Conservation (phyloP, 2,888 invertebrate species). For the Drepana falcataria region DNA sequence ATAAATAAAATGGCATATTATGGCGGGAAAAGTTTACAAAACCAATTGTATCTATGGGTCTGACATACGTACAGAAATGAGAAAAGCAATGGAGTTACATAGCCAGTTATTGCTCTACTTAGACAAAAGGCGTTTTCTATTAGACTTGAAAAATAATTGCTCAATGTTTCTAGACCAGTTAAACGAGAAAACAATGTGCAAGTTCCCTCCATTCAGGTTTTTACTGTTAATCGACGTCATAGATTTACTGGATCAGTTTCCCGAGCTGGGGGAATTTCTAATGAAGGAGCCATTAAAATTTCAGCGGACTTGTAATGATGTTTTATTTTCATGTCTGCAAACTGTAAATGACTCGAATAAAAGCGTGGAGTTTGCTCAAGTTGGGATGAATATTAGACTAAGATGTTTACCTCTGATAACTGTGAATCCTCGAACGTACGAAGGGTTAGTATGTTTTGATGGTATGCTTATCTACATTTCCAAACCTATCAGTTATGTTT, state of each 20-base stretch:
- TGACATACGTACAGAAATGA: constrained; percentile 1
- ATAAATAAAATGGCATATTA: background rate
- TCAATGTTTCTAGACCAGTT: constrained; percentile 39
- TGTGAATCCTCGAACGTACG: constrained; percentile 31
- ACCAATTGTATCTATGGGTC: background rate
- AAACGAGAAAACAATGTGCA: constrained; percentile 35
- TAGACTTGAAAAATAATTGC: constrained; percentile 44
- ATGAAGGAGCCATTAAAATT: constrained; percentile 54
- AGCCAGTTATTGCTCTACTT: constrained; percentile 57
- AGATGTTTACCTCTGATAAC: constrained; percentile 40
- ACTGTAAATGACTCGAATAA: constrained; percentile 28
- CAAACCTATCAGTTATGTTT: constrained; percentile 50
- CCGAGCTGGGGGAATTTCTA: constrained; percentile 43
- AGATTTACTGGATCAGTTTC: constrained; percentile 45
- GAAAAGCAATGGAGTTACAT: constrained; percentile 39
- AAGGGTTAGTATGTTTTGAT: constrained; percentile 39
- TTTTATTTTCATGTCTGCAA: constrained; percentile 53
- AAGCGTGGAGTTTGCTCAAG: constrained; percentile 40
- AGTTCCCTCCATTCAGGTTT: constrained; percentile 57
- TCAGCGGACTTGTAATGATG: constrained; percentile 44
- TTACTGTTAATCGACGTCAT: constrained; percentile 55
- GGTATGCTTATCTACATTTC: constrained; percentile 49
- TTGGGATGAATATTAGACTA: constrained; percentile 45
- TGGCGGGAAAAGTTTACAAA: background rate
- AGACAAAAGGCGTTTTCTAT: constrained; percentile 46